Base-by-base conservation (phyloP, 2,888 invertebrate genomes). In the Diplolepis rosae region DNA sequence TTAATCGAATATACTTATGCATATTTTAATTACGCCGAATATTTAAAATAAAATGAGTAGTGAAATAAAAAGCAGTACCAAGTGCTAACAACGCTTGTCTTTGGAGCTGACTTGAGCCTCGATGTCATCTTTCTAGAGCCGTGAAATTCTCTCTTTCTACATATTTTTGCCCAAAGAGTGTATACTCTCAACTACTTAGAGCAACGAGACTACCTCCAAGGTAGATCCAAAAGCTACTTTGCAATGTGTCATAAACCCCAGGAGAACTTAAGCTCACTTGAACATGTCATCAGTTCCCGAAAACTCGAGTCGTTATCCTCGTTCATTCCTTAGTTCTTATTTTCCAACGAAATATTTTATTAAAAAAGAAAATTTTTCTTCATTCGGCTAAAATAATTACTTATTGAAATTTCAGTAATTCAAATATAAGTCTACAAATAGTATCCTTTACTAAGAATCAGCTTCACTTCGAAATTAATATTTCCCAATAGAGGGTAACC, bases 181-280 rank as follows among this genome's bases (percentile, higher is more conserved):
- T 80, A n/a, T n/a, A 83, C 80, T 82, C 79, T 79, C 73, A 75
- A 77, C 79, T 79, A 80, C 80, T 82, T 83, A 82, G 74, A 73
- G 75, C 56, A 77, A 79, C 80, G 77, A 79, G 72, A 75, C 80
- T 81, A 81, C 77, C 77, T 77, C 73, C 73, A 72, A 74, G 78
- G 71, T 68, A 79, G 79, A 77, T 77, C 74, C 73, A 75, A 69
- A 66, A 66, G 71, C 71, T 72, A 54, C 52, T 39, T 56, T 65
- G 13, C 70, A 54, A 28, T 32, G 32, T 66, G 42, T 70, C 52
- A 32, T 72, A 22, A 50, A 74, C 71, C 73, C 67, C 69, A 54
- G 35, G 27, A 30, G 18, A 15, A 30, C 54, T 30, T 11, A 13
- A 24, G 24, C 4, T 39, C 24, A n/a, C 56, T 35, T 35, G n/a